phyloP scores from a whole-genome alignment of 2,113 vertebrate species.

The Euleptes europaea region DNA sequence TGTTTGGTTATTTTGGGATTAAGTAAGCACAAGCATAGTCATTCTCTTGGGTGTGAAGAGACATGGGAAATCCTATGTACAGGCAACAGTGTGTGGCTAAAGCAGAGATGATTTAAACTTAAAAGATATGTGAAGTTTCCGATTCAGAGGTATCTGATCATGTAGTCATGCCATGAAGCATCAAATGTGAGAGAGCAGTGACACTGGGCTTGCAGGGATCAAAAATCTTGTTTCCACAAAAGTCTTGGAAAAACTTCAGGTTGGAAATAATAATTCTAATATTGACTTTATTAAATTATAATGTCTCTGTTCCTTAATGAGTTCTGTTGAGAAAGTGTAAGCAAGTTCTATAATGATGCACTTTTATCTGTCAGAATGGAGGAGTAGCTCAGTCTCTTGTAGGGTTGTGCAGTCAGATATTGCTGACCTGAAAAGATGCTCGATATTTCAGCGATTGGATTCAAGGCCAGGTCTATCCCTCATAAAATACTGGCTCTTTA shows the following conservation, averaged over 20 bases:
- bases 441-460: too few relatives aligned
- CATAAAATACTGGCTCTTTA: too few relatives aligned
- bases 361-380: neutral
- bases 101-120: neutral
- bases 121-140: neutral
- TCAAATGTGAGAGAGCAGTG: neutral
- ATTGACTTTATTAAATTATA: neutral
- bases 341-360: neutral
- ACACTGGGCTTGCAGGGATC: neutral
- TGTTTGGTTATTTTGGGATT: neutral
- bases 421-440: too few relatives aligned
- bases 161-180: neutral
- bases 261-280: neutral
- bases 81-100: neutral
- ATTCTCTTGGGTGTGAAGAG: neutral
- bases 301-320: neutral
- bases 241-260: neutral
- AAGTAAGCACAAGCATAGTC: neutral
- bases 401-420: too few relatives aligned
- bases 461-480: too few relatives aligned
- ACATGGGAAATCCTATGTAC: neutral
- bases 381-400: neutral
- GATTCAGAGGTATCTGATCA: neutral
- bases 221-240: neutral
- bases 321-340: neutral